Evolutionary conservation across 1,140 invertebrate species (phyloP).

Genomic region (Sycophila sp.): DNA sequence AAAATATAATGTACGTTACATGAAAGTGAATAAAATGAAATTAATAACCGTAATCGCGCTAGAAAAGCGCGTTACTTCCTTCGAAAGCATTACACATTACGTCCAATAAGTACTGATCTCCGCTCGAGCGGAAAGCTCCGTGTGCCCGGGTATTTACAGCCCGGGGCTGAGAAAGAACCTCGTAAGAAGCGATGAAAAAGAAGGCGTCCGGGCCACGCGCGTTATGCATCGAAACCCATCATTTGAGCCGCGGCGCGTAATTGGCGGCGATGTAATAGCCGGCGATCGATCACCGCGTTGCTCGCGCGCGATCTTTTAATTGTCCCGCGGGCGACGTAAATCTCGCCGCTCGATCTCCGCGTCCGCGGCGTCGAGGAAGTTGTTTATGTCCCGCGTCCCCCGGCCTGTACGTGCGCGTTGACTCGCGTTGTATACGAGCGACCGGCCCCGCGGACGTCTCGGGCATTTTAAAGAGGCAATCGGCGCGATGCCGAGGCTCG

Average conservation of each 20-base stretch:
- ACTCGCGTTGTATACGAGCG: too few species aligned
- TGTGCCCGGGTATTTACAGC: too few species aligned
- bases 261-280: conserved; percentile 14
- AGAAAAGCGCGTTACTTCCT: too few species aligned
- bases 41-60: too few species aligned
- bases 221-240: neutral
- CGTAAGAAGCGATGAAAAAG: neutral
- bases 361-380: neutral
- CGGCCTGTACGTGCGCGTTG: neutral
- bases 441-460: neutral
- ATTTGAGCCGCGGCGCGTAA: conserved; percentile 5
- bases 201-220: neutral
- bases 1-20: too few species aligned
- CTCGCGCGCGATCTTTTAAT: conserved; percentile 16
- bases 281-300: conserved; percentile 14
- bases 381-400: neutral
- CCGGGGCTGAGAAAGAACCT: too few species aligned
- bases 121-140: too few species aligned
- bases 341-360: neutral
- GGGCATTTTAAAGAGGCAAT: conserved; percentile 1
- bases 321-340: conserved; percentile 17
- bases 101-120: too few species aligned
- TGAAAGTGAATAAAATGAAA: too few species aligned
- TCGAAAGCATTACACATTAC: too few species aligned
- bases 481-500: too few species aligned